phyloP scores from a whole-genome alignment of 2,797 vertebrate species.

The Hapalemur alaotrensis region DNA sequence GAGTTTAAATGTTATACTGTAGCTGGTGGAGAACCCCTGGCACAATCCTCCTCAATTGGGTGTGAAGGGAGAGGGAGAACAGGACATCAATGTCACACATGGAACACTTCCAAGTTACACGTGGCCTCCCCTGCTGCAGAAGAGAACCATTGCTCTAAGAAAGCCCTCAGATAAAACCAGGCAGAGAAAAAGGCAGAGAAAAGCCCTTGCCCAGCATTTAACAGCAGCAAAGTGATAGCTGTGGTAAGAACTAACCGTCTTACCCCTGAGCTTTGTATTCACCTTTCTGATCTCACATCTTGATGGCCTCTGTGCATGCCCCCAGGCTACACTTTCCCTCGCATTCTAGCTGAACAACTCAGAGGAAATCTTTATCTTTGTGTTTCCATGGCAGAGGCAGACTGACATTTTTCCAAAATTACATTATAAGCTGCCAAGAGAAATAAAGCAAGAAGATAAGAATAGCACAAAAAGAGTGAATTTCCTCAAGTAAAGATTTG shows the following conservation, averaged over 20 bases:
- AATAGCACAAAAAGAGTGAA: constrained; percentile 23
- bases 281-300: background rate
- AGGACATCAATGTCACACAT: background rate
- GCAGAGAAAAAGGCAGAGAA: background rate
- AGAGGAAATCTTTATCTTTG: constrained; percentile 14
- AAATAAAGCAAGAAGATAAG: background rate
- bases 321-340: background rate
- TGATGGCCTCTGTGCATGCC: background rate
- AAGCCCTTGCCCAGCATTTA: constrained; percentile 9
- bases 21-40: background rate
- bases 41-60: background rate
- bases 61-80: background rate
- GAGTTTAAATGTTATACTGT: background rate
- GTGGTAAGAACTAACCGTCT: background rate
- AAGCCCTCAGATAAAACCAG: background rate
- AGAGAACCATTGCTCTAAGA: background rate
- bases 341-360: background rate
- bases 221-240: background rate
- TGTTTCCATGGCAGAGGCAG: constrained; percentile 38
- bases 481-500: background rate
- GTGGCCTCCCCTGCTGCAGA: background rate
- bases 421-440: background rate
- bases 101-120: background rate
- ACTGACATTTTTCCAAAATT: constrained; percentile 13
- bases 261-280: background rate